Base-by-base conservation (phyloP, 2,888 invertebrate genomes). In the Philonicus albiceps region DNA sequence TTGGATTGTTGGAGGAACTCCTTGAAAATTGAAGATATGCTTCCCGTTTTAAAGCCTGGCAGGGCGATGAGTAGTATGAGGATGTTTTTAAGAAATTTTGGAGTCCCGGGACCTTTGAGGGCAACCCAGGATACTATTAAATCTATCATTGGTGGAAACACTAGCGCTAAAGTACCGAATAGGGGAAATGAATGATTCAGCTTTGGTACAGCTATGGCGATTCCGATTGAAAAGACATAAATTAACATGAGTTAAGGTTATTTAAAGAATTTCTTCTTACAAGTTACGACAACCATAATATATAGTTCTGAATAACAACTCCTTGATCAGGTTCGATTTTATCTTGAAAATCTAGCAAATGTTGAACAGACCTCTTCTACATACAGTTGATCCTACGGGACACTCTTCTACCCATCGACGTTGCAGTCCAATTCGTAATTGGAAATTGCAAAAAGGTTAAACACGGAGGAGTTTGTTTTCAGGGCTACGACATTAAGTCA, bases 141-240 rank as follows among this genome's bases (percentile, higher is more conserved):
- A 90, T 98, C 96, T 88, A 98, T 95, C 86, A 97, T 93, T 0
- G 98, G 97, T 1, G 98, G 98, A 90, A 98, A 96, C 64, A 98
- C 94, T 53, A 98, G 93, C 0, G 98, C 98, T 88, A 98, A 92
- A 0, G 98, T 97, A 5, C 98, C 98, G 37, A 98, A 97, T 88
- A 98, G n/a, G 92, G 0, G 98, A 98, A 89, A 98, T 98, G 92
- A 98, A 97, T 1, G 93, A 2, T 96, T 96, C 88, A 98, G 93
- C 89, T 97, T 94, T 0, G 98, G 98, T 87, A 98, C 96, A 1
- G 96, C 93, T 90, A 97, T 97, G 0, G 98, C 98, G 89, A 98
- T 92, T 11, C 95, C 92, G 93, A 98, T 98, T 98, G 93, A 22
- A 94, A 93, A 75, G 87, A 86, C 89, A 88, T 88, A 86, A 87